Evolutionary conservation across 92 coral and sea anemone genomes (phyloP).

Genomic region (Umimayanthus kanabou): DNA sequence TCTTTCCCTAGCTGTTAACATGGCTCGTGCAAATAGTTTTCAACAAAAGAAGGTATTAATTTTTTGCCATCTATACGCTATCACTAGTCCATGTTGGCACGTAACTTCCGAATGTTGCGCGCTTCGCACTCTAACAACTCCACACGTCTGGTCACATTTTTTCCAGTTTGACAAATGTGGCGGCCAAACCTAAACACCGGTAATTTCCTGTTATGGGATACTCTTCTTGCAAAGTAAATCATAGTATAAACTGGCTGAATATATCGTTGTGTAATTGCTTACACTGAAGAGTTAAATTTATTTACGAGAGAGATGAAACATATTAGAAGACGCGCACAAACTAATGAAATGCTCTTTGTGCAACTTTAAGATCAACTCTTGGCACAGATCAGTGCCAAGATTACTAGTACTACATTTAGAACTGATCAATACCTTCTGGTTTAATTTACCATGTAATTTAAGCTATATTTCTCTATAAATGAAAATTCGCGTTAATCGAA

Average conservation of each 20-base stretch:
- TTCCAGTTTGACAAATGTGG: conserved; percentile 17
- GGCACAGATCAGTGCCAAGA: background rate
- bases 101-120: background rate
- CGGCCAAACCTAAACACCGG: background rate
- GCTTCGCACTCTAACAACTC: background rate
- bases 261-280: background rate
- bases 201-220: background rate
- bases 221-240: background rate
- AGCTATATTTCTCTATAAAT: background rate
- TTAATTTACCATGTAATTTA: too few species aligned
- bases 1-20: conserved; percentile 27
- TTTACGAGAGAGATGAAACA: too few species aligned
- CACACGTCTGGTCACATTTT: background rate
- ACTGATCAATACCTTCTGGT: background rate
- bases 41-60: conserved; percentile 32
- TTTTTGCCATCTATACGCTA: background rate
- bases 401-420: background rate
- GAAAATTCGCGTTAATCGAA: background rate
- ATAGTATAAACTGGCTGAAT: background rate
- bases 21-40: conserved; percentile 20
- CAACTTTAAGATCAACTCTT: background rate
- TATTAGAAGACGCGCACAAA: background rate
- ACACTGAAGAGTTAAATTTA: background rate
- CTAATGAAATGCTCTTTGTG: background rate
- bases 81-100: background rate